Base-by-base conservation (phyloP, 2,113 vertebrate species). In the Leptobrachium leishanense region DNA sequence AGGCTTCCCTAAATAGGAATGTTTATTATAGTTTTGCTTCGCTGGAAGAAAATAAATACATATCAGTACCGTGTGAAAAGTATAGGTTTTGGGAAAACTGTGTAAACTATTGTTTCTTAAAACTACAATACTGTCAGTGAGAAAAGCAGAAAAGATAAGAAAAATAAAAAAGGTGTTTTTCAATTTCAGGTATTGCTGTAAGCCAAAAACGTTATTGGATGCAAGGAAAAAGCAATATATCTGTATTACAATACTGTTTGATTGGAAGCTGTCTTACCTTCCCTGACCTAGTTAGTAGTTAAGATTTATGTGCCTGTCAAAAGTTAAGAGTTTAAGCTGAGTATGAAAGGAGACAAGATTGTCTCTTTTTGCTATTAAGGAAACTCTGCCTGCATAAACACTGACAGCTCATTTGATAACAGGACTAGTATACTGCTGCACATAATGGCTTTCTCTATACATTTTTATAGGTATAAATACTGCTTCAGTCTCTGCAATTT, bases 291-390 rank as follows among this genome's bases (percentile, higher is more conserved):
- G 66, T 88, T 87, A 83, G 64, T 59, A 77, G 50, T 74, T 62
- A 85, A 87, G 78, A 88, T 84, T 87, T 87, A 74, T 88, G 73
- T 84, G 76, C 66, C 75, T 76, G 72, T 85, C 82, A 82, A 57
- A 57, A 82, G 42, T 76, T 76, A 85, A 80, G 69, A 79, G 70
- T 88, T 83, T 83, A 74, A 75, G 84, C 70, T 81, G 83, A 44
- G 72, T 88, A 84, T 85, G 54, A 84, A 84, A 79, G 75, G 66
- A 88, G 82, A 83, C 68, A 84, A 85, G 75, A 87, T 86, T 82
- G 72, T 54, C 3, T 54, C 3, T 68, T 54, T 77, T 66, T 85
- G 46, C 59, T 63, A 82, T 85, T 84, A 83, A 84, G 77, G 75
- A 64, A 75, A 82, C 43, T 31, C 74, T 85, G 62, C 80, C 68